Evolutionary conservation across 2,888 invertebrate genomes (phyloP).

Genomic region (Stenodera caucasica): DNA sequence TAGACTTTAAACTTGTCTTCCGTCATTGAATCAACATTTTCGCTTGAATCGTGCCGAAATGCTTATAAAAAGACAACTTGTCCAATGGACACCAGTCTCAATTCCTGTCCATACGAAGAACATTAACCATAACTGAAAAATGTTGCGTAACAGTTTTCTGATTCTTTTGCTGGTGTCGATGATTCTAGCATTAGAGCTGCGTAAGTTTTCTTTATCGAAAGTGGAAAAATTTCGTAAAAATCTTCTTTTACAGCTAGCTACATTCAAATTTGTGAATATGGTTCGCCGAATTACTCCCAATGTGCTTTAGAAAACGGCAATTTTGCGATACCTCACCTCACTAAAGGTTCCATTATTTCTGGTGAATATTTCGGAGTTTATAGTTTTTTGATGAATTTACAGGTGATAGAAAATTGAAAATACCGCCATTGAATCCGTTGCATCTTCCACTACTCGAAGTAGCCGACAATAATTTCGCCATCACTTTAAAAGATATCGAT

Average conservation of each 20-base stretch:
- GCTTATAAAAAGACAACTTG: neutral
- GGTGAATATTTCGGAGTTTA: no score
- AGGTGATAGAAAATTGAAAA: slow-evolving; percentile 38
- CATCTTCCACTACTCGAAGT: slow-evolving; percentile 37
- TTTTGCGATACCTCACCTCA: slow-evolving; percentile 20
- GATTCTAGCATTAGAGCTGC: neutral
- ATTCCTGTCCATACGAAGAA: neutral
- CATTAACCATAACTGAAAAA: neutral
- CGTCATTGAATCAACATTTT: neutral
- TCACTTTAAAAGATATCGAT: slow-evolving; percentile 35
- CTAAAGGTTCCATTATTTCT: slow-evolving; percentile 14
- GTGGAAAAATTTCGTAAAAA: neutral
- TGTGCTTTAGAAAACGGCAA: slow-evolving; percentile 22
- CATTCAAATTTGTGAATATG: slow-evolving; percentile 18
- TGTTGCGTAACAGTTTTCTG: neutral
- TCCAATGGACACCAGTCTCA: neutral
- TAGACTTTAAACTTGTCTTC: slow-evolving; percentile 2
- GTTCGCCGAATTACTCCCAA: slow-evolving; percentile 10
- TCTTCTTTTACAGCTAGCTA: slow-evolving; percentile 16
- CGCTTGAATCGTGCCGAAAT: neutral
- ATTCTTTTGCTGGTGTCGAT: neutral
- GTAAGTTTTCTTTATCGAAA: no score
- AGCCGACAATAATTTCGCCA: slow-evolving; percentile 18
- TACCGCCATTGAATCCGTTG: slow-evolving; percentile 37
- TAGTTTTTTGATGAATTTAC: slow-evolving; percentile 14